Base-by-base conservation (phyloP, 2,113 vertebrate species). In the Microcebus ravelobensis region DNA sequence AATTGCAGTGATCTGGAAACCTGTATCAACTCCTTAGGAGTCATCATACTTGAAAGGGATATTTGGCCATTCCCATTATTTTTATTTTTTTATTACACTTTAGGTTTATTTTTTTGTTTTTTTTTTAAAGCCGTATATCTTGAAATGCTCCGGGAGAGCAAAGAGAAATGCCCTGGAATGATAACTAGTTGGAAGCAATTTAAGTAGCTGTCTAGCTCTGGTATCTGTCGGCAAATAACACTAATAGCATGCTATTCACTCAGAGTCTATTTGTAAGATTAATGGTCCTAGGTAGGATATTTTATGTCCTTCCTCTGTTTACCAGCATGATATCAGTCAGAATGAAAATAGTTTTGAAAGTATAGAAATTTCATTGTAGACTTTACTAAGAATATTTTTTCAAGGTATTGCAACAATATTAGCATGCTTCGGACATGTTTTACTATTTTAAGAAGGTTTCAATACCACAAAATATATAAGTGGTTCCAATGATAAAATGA, bases 101-200 rank as follows among this genome's bases (percentile, higher is more conserved):
- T 74, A 42, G 61, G 36, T 86, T 61, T 92, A 23, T 42, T 42
- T 42, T 42, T 42, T 42, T 42, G 4, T 45, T 45, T 45, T 45
- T 45, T 45, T 45, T 45, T 45, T 45, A 90, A 80, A 42, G n/a
- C 34, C 45, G 14, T 52, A 77, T 80, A 89, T 73, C 90, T 42
- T 87, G 36, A 96, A 87, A 57, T 80, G 31, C 10, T 84, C 65
- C 81, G 42, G 36, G 68, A 79, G 48, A 94, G 31, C 23, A 89
- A 87, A 87, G 90, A 87, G n/a, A 94, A 98, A 79, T 88, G 36
- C 4, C 31, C 25, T 88, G 27, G 31, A 95, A 96, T 92, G 83
- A 82, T 71, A 93, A 90, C 76, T 91, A 90, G 74, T 86, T 96
- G 80, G 82, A 96, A 96, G 65, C 77, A 96, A 95, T 97, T 92